phyloP scores from a whole-genome alignment of 2,797 vertebrate species.

The Labroides dimidiatus region DNA sequence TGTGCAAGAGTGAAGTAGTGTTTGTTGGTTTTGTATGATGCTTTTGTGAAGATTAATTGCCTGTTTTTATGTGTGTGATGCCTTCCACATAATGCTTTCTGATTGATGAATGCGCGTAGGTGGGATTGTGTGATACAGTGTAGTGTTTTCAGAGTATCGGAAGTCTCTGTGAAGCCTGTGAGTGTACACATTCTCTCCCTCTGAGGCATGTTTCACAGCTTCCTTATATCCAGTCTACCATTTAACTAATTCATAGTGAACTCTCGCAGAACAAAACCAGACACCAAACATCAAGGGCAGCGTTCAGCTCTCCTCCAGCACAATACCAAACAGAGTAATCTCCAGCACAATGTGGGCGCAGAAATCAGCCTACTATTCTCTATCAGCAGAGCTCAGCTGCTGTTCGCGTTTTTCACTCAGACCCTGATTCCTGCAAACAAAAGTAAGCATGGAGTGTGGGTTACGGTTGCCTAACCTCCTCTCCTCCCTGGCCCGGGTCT shows the following conservation, averaged over 20 bases:
- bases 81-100: slow-evolving; percentile 63
- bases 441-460: slow-evolving; percentile 62
- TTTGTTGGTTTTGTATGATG: slow-evolving; percentile 68
- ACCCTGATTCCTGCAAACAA: slow-evolving; percentile 66
- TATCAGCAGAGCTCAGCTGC: slow-evolving; percentile 70
- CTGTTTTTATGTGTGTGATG: slow-evolving; percentile 62
- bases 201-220: slow-evolving; percentile 76
- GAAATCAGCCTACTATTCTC: slow-evolving; percentile 64
- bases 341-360: slow-evolving; percentile 72
- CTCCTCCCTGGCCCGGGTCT: slow-evolving; percentile 41
- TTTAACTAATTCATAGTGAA: slow-evolving; percentile 84
- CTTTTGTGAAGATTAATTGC: slow-evolving; percentile 78
- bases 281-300: slow-evolving; percentile 80
- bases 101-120: slow-evolving; percentile 78
- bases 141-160: slow-evolving; percentile 69
- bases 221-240: slow-evolving; percentile 77
- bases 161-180: slow-evolving; percentile 74
- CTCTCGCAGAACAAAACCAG: slow-evolving; percentile 80
- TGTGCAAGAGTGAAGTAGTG: slow-evolving; percentile 65
- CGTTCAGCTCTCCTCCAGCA: slow-evolving; percentile 76
- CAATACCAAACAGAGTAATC: slow-evolving; percentile 72
- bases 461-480: slow-evolving; percentile 53
- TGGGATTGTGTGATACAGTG: slow-evolving; percentile 72
- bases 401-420: slow-evolving; percentile 67
- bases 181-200: slow-evolving; percentile 77